Conservation (phyloP, 1,140 invertebrate genomes). For the Drosophila triauraria region DNA sequence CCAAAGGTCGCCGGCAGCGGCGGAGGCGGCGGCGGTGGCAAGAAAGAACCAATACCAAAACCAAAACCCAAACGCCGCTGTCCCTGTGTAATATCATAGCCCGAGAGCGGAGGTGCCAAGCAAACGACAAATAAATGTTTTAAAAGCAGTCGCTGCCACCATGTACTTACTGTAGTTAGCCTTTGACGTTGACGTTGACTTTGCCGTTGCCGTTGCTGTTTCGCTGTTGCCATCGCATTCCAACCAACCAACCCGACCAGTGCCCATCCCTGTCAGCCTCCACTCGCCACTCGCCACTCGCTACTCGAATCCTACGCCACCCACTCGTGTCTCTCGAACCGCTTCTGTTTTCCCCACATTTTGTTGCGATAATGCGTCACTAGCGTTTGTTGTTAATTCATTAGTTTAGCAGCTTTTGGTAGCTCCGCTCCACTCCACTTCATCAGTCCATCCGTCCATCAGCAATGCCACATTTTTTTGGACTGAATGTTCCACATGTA, state of each 20-base stretch:
- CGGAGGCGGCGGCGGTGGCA: constrained; percentile 29
- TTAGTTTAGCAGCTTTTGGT: constrained; percentile 9
- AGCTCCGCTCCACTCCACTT: background rate
- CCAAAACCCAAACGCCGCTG: constrained; percentile 44
- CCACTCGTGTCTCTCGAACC: background rate
- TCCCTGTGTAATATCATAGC: constrained; percentile 56
- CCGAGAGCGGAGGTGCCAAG: constrained; percentile 45
- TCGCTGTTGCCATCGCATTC: constrained; percentile 12
- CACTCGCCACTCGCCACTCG: background rate
- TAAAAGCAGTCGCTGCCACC: constrained; percentile 36
- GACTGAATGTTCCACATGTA: background rate
- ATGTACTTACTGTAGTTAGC: constrained; percentile 43
- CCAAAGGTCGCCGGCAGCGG: constrained; percentile 26
- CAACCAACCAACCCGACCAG: background rate
- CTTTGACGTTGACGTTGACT: constrained; percentile 2
- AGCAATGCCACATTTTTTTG: background rate
- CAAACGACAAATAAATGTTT: constrained; percentile 54
- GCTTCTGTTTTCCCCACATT: constrained; percentile 14
- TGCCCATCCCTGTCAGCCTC: constrained; percentile 6
- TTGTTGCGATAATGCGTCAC: background rate
- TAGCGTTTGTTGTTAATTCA: background rate
- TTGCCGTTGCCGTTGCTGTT: background rate
- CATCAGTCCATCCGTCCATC: background rate
- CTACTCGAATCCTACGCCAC: too few species aligned
- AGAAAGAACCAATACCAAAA: constrained; percentile 18